Base-by-base conservation (phyloP, 2,888 invertebrate species). In the Scelioninae gen. 2 region DNA sequence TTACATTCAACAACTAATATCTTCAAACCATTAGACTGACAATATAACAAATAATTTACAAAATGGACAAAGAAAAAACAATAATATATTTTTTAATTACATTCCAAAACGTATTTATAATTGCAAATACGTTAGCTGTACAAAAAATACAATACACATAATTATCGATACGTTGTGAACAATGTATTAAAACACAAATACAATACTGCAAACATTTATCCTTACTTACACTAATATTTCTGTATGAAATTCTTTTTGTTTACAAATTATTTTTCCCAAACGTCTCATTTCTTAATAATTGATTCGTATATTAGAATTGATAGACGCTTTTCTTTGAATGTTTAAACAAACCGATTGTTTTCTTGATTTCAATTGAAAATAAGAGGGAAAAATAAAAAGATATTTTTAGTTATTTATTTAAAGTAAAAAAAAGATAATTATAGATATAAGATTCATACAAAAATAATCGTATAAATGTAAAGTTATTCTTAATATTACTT, bases 191-290 rank as follows among this genome's bases (percentile, higher is more conserved):
- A 16, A 45, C 7, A 43, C 5, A 45, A 46, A 16, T 15, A 43
- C 45, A 45, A 45, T 58, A 58, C 58, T 58, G 58, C 45, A 16
- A 58, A 41, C 28, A 16, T 10, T 41, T 18, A 10, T 7, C n/a
- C 41, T 41, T 41, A n/a, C 16, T 11, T 16, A 1, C n/a, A n/a
- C n/a, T n/a, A n/a, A n/a, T n/a, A n/a, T n/a, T n/a, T n/a, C n/a
- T n/a, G n/a, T n/a, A n/a, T n/a, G n/a, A n/a, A n/a, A n/a, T n/a
- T n/a, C n/a, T n/a, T n/a, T n/a, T n/a, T n/a, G n/a, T n/a, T n/a
- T n/a, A n/a, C n/a, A n/a, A n/a, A n/a, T n/a, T n/a, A n/a, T n/a
- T n/a, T n/a, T n/a, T n/a, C n/a, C n/a, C n/a, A n/a, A n/a, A n/a
- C n/a, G n/a, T n/a, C n/a, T n/a, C n/a, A n/a, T n/a, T n/a, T n/a